Conservation (phyloP, 1,140 invertebrate species). For the Plectrocnemia conspersa region DNA sequence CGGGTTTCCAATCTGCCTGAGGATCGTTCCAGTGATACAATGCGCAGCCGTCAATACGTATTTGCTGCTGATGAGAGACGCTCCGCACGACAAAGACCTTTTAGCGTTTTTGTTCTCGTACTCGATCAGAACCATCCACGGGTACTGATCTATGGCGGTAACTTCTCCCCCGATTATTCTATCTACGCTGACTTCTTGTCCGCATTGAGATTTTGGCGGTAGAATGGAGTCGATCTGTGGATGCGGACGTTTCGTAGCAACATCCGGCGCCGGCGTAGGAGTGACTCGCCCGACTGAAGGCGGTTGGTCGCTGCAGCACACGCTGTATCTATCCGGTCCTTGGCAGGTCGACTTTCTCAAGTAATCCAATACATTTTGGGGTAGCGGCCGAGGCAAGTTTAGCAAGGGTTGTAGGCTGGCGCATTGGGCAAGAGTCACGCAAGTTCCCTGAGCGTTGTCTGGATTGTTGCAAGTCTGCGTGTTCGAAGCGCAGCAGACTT, state of each 20-base stretch:
- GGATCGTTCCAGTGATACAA: constrained; percentile 37
- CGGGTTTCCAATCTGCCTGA: constrained; percentile 33
- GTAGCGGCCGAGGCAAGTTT: constrained; percentile 17
- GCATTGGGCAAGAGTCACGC: constrained; percentile 42
- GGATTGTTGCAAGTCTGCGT: constrained; percentile 36
- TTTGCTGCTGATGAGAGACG: constrained; percentile 40
- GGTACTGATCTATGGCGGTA: constrained; percentile 55
- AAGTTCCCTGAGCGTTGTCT: constrained; percentile 38
- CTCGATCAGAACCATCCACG: constrained; percentile 68
- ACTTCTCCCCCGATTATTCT: constrained; percentile 43
- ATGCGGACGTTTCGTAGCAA: neutral
- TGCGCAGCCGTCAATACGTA: constrained; percentile 46
- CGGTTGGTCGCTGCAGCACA: constrained; percentile 16
- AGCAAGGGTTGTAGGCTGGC: constrained; percentile 39
- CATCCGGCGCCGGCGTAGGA: neutral
- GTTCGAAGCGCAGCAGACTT: constrained; percentile 9
- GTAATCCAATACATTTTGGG: neutral
- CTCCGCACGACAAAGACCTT: constrained; percentile 37
- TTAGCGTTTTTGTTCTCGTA: constrained; percentile 45
- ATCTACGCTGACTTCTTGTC: constrained; percentile 38
- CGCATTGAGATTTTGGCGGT: constrained; percentile 38
- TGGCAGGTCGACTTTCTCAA: constrained; percentile 12
- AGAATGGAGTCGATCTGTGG: constrained; percentile 26
- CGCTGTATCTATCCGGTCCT: constrained; percentile 12
- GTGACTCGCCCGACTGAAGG: neutral